Base-by-base conservation (phyloP, 2,888 invertebrate genomes). In the Monoplex corrugatus region DNA sequence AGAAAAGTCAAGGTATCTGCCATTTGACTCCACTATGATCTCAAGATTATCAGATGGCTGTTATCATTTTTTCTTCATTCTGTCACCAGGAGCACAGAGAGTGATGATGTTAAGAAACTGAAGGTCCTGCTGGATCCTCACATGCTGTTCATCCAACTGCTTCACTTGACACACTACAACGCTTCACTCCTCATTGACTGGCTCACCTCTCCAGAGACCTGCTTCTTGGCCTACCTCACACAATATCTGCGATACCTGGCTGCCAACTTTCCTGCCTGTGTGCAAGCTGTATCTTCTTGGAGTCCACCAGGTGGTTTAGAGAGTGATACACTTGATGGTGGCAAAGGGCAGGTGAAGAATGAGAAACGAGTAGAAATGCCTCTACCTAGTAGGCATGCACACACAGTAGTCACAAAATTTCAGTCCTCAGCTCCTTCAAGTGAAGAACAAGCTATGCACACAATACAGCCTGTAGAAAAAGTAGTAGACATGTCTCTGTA, bases 181-280 rank as follows among this genome's bases (percentile, higher is more conserved):
- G 92, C 93, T 85, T 90, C 91, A 16, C 89, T 94, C 0, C 85
- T 95, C 6, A 86, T 95, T 13, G 95, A 95, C 91, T 91, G 94
- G 19, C 91, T 95, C 35, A 93, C 93, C 35, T 94, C 95, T 16
- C 95, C 95, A 13, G 95, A 95, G 90, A 95, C 95, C 13, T 92
- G 92, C 86, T 95, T 93, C 88, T 92, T 95, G 3, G 75, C 90
- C 5, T 94, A 94, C 89, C 88, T 95, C 43, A 90, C 91, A 3
- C 87, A 90, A 32, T 94, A 94, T 87, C 92, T 95, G 43, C 88
- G 83, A 45, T 35, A 83, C n/a, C 23, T 82, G 63, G 83, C 68
- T 0, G 43, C 88, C 8, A 83, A 88, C 63, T 88, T 88, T 43
- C 0, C 28, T 23, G 44, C 88, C 1, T 57, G 83, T 35, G 3